Conservation (phyloP, 2,797 vertebrate genomes). For the Kryptopterus vitreolus region DNA sequence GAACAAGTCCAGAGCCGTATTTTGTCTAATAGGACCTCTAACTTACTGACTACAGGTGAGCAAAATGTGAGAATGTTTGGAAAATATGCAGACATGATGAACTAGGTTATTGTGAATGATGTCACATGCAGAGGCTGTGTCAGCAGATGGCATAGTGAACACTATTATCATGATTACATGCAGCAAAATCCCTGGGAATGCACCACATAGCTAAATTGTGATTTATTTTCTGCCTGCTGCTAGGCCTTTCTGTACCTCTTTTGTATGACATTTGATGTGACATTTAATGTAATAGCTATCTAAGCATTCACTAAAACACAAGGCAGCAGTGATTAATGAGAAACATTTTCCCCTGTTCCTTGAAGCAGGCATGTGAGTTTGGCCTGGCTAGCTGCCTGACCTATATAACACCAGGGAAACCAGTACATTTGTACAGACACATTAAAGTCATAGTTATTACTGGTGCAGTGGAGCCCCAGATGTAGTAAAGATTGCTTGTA, state of each 20-base stretch:
- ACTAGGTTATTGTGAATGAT: neutral
- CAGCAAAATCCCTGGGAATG: neutral
- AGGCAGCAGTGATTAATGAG: constrained; percentile 15
- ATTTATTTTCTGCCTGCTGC: neutral
- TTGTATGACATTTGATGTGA: constrained; percentile 23
- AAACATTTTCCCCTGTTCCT: neutral
- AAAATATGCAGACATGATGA: neutral
- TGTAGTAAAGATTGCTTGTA: neutral
- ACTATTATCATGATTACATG: neutral
- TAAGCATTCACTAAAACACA: constrained; percentile 31
- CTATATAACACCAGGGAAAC: constrained; percentile 1
- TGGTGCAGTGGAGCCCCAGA: neutral
- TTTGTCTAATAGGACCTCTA: neutral
- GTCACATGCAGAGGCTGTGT: neutral
- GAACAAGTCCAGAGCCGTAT: neutral
- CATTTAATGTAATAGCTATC: constrained; percentile 23
- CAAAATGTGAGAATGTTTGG: neutral
- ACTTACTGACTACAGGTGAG: neutral
- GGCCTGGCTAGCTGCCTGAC: neutral
- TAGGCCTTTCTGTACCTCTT: constrained; percentile 16
- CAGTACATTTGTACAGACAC: neutral
- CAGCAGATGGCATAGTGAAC: neutral
- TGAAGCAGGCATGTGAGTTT: neutral
- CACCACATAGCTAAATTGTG: neutral
- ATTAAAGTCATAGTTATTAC: constrained; percentile 6